phyloP scores from a whole-genome alignment of 2,113 vertebrate genomes.

The Nycticorax nycticorax region DNA sequence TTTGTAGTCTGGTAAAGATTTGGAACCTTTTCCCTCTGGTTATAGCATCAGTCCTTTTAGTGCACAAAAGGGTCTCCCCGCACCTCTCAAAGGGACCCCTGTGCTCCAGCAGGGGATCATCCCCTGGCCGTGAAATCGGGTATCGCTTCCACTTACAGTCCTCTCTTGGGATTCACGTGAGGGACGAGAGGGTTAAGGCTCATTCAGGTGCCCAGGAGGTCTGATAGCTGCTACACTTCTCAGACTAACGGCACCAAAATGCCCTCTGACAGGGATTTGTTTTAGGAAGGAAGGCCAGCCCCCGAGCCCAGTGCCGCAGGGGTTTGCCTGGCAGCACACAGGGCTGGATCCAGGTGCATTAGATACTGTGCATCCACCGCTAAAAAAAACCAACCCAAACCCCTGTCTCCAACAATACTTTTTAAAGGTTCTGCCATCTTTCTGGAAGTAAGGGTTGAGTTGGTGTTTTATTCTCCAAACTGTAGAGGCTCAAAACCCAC shows the following conservation, averaged over 20 bases:
- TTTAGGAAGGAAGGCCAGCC: neutral
- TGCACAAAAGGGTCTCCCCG: neutral
- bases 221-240: neutral
- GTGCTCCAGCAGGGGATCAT: neutral
- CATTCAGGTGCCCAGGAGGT: neutral
- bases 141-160: neutral
- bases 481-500: conserved; percentile 23
- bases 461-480: conserved; percentile 35
- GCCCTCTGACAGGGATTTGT: neutral
- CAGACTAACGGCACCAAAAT: neutral
- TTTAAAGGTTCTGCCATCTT: neutral
- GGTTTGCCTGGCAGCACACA: neutral
- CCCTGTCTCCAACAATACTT: neutral
- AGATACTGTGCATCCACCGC: neutral
- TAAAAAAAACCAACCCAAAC: neutral
- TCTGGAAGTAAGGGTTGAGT: neutral
- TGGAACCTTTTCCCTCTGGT: neutral
- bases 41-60: neutral
- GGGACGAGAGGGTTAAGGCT: neutral
- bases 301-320: neutral
- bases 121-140: neutral
- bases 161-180: neutral
- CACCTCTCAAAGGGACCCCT: neutral
- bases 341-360: neutral
- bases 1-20: neutral